phyloP scores from a whole-genome alignment of 2,113 vertebrate genomes.

The Stigmatopora nigra region DNA sequence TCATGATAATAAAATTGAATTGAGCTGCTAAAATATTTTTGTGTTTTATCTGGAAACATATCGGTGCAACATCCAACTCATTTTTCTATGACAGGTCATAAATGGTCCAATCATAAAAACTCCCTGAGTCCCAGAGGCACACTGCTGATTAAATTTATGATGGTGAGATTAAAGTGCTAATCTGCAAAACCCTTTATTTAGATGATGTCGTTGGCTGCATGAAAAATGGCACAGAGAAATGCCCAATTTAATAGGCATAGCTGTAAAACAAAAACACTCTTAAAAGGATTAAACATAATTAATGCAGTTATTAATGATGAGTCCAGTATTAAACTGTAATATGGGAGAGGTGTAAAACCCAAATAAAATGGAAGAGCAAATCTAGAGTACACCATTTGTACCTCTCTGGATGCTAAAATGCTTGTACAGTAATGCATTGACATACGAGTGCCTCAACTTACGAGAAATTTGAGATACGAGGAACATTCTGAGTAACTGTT shows the following conservation, averaged over 20 bases:
- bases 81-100: background rate
- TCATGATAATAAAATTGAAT: no score
- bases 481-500: no score
- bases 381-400: background rate
- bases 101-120: constrained; percentile 9
- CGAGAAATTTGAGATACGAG: no score
- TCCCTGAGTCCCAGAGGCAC: constrained; percentile 3
- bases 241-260: background rate
- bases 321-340: background rate
- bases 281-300: background rate
- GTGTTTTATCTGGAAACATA: no score
- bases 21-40: no score
- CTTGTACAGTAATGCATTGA: no score
- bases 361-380: background rate
- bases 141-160: constrained; percentile 12
- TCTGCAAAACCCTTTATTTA: constrained; percentile 35
- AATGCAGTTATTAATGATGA: background rate
- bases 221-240: constrained; percentile 5
- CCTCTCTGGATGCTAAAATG: no score
- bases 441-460: no score
- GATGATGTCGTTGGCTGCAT: constrained; percentile 17
- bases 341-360: background rate
- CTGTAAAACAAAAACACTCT: background rate
- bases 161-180: constrained; percentile 40
- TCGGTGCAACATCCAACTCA: no score